phyloP scores from a whole-genome alignment of 2,888 invertebrate genomes.

The Therioaphis trifolii region DNA sequence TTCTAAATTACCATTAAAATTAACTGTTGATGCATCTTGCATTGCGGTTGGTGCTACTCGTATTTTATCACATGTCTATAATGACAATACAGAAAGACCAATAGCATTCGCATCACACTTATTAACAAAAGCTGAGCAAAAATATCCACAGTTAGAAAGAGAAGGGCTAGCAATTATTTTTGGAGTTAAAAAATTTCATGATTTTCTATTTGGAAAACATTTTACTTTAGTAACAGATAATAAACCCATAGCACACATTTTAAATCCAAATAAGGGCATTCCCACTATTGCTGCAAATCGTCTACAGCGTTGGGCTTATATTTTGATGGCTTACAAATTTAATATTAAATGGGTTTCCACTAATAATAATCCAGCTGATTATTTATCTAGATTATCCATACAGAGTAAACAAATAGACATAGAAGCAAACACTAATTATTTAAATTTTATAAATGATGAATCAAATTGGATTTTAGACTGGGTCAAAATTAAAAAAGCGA shows the following conservation, averaged over 20 bases:
- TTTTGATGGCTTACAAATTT: background rate
- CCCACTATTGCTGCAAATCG: conserved; percentile 37
- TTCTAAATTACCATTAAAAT: conserved; percentile 17
- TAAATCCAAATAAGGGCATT: conserved; percentile 15
- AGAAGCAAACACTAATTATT: background rate
- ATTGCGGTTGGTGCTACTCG: background rate
- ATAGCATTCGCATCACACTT: conserved; percentile 35
- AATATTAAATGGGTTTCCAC: conserved; percentile 35
- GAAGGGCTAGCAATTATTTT: conserved; percentile 24
- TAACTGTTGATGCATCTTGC: conserved; percentile 24
- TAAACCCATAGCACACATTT: conserved; percentile 15
- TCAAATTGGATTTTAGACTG: conserved; percentile 32
- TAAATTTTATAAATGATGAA: conserved; percentile 33
- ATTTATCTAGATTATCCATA: conserved; percentile 17
- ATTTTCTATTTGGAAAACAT: conserved; percentile 24
- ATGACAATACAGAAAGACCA: conserved; percentile 25
- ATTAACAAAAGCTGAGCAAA: conserved; percentile 27
- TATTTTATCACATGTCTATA: conserved; percentile 27
- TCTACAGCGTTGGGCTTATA: conserved; percentile 20
- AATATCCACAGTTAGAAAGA: conserved; percentile 33
- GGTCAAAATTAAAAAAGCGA: conserved; percentile 18
- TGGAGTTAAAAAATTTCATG: conserved; percentile 30
- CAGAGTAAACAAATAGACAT: conserved; percentile 12
- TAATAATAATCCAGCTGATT: conserved; percentile 17
- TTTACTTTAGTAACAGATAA: conserved; percentile 29